Evolutionary conservation across 2,888 invertebrate species (phyloP).

Genomic region (Netelia inedita): DNA sequence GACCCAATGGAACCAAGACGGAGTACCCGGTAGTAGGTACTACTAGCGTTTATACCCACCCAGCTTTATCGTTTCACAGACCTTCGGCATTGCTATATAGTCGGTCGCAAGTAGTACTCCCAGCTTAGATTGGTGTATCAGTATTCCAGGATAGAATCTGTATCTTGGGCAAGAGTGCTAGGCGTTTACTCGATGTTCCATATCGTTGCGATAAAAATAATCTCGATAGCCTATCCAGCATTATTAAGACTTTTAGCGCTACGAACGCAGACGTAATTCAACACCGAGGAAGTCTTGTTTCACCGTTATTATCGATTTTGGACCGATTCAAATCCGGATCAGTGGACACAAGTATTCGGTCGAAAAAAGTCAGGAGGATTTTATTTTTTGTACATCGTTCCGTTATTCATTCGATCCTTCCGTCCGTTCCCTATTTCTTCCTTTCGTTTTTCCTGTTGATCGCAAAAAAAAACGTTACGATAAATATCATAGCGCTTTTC

Average conservation of each 20-base stretch:
- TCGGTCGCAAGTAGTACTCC: background rate
- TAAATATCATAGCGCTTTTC: conserved; percentile 36
- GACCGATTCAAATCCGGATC: background rate
- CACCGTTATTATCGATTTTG: conserved; percentile 1
- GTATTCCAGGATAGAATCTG: background rate
- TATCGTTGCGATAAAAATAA: background rate
- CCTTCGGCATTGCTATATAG: background rate
- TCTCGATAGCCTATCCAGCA: conserved; percentile 3
- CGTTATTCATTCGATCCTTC: background rate
- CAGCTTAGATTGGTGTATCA: background rate
- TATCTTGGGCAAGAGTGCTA: background rate
- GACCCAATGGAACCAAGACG: conserved; percentile 44
- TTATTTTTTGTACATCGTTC: background rate
- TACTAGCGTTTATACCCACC: conserved; percentile 40
- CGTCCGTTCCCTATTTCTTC: background rate
- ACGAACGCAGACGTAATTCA: background rate
- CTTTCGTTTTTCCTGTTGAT: conserved; percentile 13
- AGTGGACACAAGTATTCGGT: background rate
- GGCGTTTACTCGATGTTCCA: background rate
- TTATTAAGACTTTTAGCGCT: conserved; percentile 40
- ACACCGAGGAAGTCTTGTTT: background rate
- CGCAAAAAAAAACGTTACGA: conserved; percentile 28
- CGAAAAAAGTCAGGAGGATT: background rate
- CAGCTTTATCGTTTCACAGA: conserved; percentile 42
- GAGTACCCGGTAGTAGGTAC: conserved; percentile 19